These are phyloP conservation scores for Thymelicus acteon DNA, from an alignment of 2,888 invertebrate species.

Conservation along the genomic window DNA sequence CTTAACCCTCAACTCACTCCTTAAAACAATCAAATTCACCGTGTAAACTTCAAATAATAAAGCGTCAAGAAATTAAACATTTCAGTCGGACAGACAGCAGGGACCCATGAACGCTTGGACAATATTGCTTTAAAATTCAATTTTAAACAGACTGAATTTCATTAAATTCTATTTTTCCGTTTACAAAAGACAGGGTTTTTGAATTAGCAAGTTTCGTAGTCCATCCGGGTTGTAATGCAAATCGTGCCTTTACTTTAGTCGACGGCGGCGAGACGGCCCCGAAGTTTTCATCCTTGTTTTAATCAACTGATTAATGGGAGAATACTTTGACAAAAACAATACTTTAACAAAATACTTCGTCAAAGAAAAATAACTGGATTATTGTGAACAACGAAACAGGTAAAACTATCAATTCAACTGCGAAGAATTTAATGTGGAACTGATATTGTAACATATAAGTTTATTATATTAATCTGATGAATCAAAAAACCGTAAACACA, in stretches of 20 bases:
- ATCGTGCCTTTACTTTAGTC: slow-evolving; percentile 40
- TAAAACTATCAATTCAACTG: not conserved
- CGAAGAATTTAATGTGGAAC: too few species aligned
- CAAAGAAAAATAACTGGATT: not conserved
- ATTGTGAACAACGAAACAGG: not conserved
- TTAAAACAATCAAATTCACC: not conserved
- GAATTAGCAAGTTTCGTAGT: slow-evolving; percentile 30
- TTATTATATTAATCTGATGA: too few species aligned
- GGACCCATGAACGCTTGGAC: not conserved
- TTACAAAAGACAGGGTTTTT: slow-evolving; percentile 29
- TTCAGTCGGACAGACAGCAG: not conserved
- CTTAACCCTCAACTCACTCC: not conserved
- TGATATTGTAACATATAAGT: too few species aligned
- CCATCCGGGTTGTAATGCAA: slow-evolving; percentile 30
- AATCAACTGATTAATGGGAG: slow-evolving; percentile 37
- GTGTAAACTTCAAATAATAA: not conserved
- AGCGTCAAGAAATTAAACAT: slow-evolving; percentile 6
- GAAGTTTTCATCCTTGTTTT: slow-evolving; percentile 35
- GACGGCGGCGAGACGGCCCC: slow-evolving; percentile 21
- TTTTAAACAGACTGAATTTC: slow-evolving; percentile 9
- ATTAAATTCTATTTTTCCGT: slow-evolving; percentile 24
- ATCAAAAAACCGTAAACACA: too few species aligned
- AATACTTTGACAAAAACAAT: slow-evolving; percentile 12
- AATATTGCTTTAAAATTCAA: slow-evolving; percentile 13
- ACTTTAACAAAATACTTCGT: too few species aligned